These are phyloP conservation scores for Stictonetta naevosa DNA, from an alignment of 2,113 vertebrate species.

Conservation along the genomic window DNA sequence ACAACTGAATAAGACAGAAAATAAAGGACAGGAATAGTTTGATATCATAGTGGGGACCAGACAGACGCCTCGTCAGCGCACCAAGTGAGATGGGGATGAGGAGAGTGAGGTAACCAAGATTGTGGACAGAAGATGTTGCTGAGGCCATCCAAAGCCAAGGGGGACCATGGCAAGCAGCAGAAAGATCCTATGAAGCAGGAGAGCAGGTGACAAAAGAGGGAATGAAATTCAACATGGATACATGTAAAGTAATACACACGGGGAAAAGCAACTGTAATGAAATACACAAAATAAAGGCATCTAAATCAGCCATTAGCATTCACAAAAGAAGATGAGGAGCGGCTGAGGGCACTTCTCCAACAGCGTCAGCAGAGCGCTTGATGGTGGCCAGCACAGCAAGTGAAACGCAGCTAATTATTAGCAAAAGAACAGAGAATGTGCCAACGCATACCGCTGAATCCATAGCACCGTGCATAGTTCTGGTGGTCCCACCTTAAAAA, in stretches of 20 bases:
- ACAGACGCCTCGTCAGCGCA: neutral
- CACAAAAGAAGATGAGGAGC: neutral
- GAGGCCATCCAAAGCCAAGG: neutral
- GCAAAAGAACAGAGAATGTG: neutral
- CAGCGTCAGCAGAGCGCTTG: fast-evolving
- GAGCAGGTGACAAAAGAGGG: neutral
- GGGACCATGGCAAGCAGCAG: neutral
- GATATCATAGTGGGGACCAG: neutral
- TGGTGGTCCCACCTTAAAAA: neutral
- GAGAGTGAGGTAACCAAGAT: too few relatives aligned
- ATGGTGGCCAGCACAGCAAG: neutral
- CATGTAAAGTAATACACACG: fast-evolving
- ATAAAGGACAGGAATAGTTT: neutral
- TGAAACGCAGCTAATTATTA: fast-evolving
- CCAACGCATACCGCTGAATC: neutral
- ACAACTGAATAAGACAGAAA: slow-evolving; percentile 16
- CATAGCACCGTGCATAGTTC: neutral
- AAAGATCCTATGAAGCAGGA: too few relatives aligned
- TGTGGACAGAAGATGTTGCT: neutral
- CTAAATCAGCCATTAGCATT: neutral
- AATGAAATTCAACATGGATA: neutral
- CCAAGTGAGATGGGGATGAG: too few relatives aligned
- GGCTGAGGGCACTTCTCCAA: neutral
- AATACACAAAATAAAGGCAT: too few relatives aligned
- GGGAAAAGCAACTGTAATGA: neutral